Conservation (phyloP, 2,113 vertebrate genomes). For the Tachycineta bicolor region DNA sequence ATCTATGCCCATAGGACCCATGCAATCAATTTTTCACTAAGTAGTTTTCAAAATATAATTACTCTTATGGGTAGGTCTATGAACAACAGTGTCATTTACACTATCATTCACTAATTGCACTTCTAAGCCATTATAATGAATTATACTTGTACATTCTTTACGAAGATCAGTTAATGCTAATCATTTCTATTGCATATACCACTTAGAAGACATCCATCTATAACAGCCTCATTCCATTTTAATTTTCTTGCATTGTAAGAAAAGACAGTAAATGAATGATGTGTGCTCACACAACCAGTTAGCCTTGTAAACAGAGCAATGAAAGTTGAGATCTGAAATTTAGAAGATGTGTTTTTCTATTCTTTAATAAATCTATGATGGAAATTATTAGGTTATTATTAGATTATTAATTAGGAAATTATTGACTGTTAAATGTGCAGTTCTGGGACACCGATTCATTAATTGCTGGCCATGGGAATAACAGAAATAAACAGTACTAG, state of each 20-base stretch:
- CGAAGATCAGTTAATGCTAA: constrained; percentile 80
- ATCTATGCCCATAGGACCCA: constrained; percentile 77
- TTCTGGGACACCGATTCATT: background rate
- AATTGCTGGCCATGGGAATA: background rate
- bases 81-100: constrained; percentile 80
- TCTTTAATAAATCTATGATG: background rate
- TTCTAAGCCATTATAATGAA: constrained; percentile 80
- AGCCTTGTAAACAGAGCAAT: background rate
- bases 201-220: constrained; percentile 73
- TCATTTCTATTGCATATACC: constrained; percentile 77
- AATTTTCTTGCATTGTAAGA: constrained; percentile 67
- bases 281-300: constrained; percentile 9
- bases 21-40: constrained; percentile 84
- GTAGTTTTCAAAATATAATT: constrained; percentile 84
- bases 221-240: constrained; percentile 73
- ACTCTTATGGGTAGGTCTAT: constrained; percentile 79
- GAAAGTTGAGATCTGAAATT: background rate
- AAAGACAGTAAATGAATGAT: constrained; percentile 42
- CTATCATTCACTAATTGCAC: constrained; percentile 81
- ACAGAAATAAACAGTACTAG: background rate
- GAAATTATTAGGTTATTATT: background rate
- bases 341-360: background rate
- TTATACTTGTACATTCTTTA: constrained; percentile 79
- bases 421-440: background rate
- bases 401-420: background rate